phyloP scores from a whole-genome alignment of 2,797 vertebrate genomes.

The Allobates femoralis region DNA sequence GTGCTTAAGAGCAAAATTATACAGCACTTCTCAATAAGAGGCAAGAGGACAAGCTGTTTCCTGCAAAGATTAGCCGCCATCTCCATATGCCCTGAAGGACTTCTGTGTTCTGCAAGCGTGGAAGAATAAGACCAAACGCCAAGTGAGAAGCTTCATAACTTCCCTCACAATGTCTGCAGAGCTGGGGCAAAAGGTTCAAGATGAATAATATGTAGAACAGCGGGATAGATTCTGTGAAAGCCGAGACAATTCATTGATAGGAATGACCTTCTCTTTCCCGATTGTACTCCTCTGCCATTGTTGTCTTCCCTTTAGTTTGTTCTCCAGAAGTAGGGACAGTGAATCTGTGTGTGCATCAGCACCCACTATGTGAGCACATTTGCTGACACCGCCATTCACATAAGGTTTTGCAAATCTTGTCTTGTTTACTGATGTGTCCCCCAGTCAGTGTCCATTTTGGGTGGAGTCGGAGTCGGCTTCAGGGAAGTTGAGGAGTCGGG shows the following conservation, averaged over 20 bases:
- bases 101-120: not conserved
- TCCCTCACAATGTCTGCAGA: not conserved
- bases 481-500: too few species aligned
- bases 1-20: slow-evolving; percentile 36
- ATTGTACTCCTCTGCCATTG: not conserved
- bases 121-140: not conserved
- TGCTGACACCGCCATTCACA: not conserved
- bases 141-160: not conserved
- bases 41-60: slow-evolving; percentile 24
- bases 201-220: not conserved
- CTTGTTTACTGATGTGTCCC: too few species aligned
- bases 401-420: too few species aligned
- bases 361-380: not conserved
- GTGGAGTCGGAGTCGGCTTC: too few species aligned
- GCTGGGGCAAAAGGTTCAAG: not conserved
- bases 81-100: slow-evolving; percentile 10
- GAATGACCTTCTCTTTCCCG: not conserved
- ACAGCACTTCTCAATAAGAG: slow-evolving; percentile 32
- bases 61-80: slow-evolving; percentile 25
- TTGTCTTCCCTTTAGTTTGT: not conserved
- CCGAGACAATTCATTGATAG: not conserved
- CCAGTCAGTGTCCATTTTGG: not conserved
- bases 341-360: not conserved
- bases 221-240: not conserved
- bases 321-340: not conserved